Percentiles rank a stretch among this genome's conserved stretches.
Conservation (phyloP, 2,113 vertebrate genomes). For the Saiga tatarica region DNA sequence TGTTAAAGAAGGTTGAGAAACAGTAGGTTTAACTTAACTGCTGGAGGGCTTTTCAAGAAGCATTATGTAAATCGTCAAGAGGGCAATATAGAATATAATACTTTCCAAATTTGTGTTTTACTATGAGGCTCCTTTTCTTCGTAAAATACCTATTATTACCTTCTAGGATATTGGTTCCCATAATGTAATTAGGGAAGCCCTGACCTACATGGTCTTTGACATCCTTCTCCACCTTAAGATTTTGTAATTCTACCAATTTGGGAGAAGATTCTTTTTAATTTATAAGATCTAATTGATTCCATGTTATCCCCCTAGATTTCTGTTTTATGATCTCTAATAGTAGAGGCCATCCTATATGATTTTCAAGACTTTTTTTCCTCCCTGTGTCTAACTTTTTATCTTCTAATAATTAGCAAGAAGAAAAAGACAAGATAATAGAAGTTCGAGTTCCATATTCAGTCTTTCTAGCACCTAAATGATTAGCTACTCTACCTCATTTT, state of each 20-base stretch:
- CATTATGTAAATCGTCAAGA: background rate
- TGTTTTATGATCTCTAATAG: background rate
- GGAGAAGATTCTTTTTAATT: background rate
- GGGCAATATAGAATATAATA: background rate
- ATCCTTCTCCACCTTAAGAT: background rate
- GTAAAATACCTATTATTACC: background rate
- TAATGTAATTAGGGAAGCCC: background rate
- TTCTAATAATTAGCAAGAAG: background rate
- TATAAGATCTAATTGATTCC: background rate
- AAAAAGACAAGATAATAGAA: background rate
- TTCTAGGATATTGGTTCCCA: background rate
- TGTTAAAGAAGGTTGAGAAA: conserved; percentile 31
- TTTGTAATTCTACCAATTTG: background rate
- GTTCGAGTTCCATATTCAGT: conserved; percentile 1
- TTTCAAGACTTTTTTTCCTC: background rate
- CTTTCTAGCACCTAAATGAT: background rate
- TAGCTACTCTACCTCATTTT: background rate
- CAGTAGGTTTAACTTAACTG: background rate
- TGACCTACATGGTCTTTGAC: background rate
- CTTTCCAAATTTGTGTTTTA: background rate
- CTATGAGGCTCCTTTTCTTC: background rate
- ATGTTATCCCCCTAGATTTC: background rate
- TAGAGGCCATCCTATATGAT: background rate
- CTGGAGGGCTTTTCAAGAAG: background rate
- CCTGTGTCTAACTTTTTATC: background rate